A percentile compares a stretch with the other conserved stretches of the same genome.
Conservation (phyloP, 2,888 invertebrate genomes). For the Baccha elongata region DNA sequence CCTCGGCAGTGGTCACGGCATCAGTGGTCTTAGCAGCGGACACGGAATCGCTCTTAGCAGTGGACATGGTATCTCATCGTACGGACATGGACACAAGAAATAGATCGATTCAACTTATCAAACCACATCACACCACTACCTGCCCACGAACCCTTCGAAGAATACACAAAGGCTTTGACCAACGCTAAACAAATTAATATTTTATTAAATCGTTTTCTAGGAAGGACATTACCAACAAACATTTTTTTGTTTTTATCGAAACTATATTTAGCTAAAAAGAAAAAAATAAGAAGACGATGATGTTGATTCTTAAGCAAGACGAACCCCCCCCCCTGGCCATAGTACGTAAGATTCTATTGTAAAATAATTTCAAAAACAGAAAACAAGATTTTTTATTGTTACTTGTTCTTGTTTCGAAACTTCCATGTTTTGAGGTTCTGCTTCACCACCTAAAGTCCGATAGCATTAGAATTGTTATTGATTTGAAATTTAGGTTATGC, state of each 20-base stretch:
- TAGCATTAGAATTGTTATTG: conserved; percentile 57
- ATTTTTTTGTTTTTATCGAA: conserved; percentile 45
- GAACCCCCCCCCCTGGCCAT: conserved; percentile 67
- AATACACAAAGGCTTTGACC: conserved; percentile 69
- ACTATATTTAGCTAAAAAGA: conserved; percentile 48
- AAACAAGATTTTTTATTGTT: conserved; percentile 37
- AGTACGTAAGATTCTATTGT: conserved; percentile 71
- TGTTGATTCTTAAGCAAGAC: conserved; percentile 59
- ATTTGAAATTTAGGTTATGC: conserved; percentile 58
- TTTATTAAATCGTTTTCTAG: conserved; percentile 50
- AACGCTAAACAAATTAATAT: conserved; percentile 67
- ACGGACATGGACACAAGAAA: conserved; percentile 43
- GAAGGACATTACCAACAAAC: conserved; percentile 12
- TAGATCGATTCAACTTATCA: conserved; percentile 54
- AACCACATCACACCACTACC: conserved; percentile 49
- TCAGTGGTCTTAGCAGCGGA: conserved; percentile 58
- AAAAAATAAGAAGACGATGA: conserved; percentile 5
- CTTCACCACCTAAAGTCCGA: conserved; percentile 67
- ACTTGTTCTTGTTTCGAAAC: conserved; percentile 68
- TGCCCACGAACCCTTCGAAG: conserved; percentile 58
- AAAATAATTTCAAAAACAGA: conserved; percentile 62
- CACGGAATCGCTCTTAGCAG: conserved; percentile 49
- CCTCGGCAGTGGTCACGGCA: conserved; percentile 46
- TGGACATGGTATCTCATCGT: conserved; percentile 70
- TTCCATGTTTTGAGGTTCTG: conserved; percentile 50